Percentiles rank a stretch among this genome's conserved stretches.
These are phyloP conservation scores for Poecilobothrus nobilitatus DNA, from an alignment of 2,888 invertebrate species.

Conservation along the genomic window DNA sequence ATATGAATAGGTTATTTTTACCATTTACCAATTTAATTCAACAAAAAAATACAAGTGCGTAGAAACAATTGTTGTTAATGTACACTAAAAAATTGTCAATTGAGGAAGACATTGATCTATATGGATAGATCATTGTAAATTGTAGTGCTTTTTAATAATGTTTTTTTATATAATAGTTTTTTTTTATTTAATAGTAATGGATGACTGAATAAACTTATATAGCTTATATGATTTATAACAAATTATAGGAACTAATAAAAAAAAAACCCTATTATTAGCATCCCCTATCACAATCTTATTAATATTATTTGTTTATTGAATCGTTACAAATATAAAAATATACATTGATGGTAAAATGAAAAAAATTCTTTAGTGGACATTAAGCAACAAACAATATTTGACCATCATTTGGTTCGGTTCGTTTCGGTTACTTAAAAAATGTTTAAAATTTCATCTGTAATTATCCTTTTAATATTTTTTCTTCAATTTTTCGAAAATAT, in stretches of 20 bases:
- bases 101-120: background rate
- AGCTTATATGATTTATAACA: background rate
- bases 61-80: too few species aligned
- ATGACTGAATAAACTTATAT: background rate
- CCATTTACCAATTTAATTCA: too few species aligned
- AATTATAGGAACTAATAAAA: background rate
- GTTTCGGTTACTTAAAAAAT: background rate
- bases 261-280: background rate
- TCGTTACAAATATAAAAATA: background rate
- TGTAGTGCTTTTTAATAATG: too few species aligned
- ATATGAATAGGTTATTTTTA: too few species aligned
- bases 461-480: background rate
- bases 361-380: slow-evolving; percentile 2
- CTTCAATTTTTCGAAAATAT: background rate
- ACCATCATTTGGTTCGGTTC: background rate
- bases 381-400: background rate
- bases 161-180: background rate
- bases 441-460: background rate
- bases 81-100: background rate
- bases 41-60: too few species aligned
- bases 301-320: slow-evolving; percentile 1
- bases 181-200: background rate
- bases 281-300: background rate
- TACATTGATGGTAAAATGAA: background rate
- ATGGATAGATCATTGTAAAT: background rate